Base-by-base conservation (phyloP, 2,888 invertebrate species). In the Pomacea canaliculata region DNA sequence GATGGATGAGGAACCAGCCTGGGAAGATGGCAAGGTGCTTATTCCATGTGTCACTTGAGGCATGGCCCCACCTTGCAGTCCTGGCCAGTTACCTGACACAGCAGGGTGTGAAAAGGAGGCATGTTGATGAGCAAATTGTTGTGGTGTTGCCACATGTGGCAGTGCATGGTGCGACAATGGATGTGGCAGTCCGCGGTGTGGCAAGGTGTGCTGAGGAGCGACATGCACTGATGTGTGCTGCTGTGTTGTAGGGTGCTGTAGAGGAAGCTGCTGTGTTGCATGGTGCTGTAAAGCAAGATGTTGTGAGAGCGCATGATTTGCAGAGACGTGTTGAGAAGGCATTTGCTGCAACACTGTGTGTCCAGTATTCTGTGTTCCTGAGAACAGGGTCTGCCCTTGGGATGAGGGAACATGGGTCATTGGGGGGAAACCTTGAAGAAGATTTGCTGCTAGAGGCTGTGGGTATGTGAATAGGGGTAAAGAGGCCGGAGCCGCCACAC, bases 381-480 rank as follows among this genome's bases (percentile, higher is more conserved):
- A 56, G 16, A 63, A 19, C 51, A 56, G 51, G 51, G 12, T 56
- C 27, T 63, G 63, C 10, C 63, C 63, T 27, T 63, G 63, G 8
- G 73, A 73, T 51, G 73, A 37, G 27, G 73, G 68, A 7, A 73
- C 12, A 66, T 74, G 74, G 27, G 74, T 49, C 69, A 74, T 62
- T 13, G 74, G 74, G 9, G 74, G 69, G 27, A 74, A 74, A 7
- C 74, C 74, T 4, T 19, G 60, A 13, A 27, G 37, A n/a, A 74
- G 74, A 62, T 74, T 69, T 9, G 74, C 74, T 18, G 48, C 74
- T 5, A 74, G 74, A 1, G 74, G 74, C 74, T 74, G 74, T 12
- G 68, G 49, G n/a, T 74, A 74, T 56, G 74, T 74, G 62, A 74
- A 18, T 48, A 74, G 74, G 27, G 59, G n/a, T 19, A 74, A 62